Conservation (phyloP, 2,888 invertebrate species). For the Drosophila pseudotalamancana region DNA sequence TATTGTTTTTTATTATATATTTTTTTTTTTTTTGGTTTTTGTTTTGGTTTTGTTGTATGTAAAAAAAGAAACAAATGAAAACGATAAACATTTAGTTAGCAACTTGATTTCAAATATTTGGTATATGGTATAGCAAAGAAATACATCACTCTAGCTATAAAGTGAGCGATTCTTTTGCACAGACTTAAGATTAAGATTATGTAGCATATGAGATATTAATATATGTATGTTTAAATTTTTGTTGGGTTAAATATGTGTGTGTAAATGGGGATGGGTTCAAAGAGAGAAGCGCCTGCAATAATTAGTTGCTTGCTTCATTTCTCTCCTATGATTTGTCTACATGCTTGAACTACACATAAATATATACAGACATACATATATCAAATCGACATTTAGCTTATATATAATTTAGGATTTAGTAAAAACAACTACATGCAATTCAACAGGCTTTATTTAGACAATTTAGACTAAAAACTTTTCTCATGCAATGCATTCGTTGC, state of each 20-base stretch:
- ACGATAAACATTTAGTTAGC: conserved; percentile 84
- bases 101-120: conserved; percentile 71
- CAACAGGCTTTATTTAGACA: conserved; percentile 9
- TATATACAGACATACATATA: conserved; percentile 35
- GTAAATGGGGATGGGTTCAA: conserved; percentile 1
- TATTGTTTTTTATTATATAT: conserved; percentile 54
- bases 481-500: conserved; percentile 81
- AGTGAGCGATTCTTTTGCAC: conserved; percentile 39
- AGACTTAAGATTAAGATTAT: conserved; percentile 52
- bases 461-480: conserved; percentile 68
- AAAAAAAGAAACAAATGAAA: conserved; percentile 82
- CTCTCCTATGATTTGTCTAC: conserved; percentile 35
- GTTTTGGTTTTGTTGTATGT: conserved; percentile 71
- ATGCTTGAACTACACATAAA: conserved; percentile 48
- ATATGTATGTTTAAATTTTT: background rate
- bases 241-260: background rate
- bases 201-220: conserved; percentile 22
- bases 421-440: conserved; percentile 34
- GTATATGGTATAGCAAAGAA: conserved; percentile 23
- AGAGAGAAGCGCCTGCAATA: no score
- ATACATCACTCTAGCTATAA: conserved; percentile 23
- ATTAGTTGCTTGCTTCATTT: no score
- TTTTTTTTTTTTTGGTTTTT: conserved; percentile 31
- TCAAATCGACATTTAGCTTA: conserved; percentile 9
- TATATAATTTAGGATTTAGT: conserved; percentile 18